Percentiles rank a stretch among this genome's conserved stretches.
These are phyloP conservation scores for Meandrusa payeni DNA, from an alignment of 2,888 invertebrate genomes.

Conservation along the genomic window DNA sequence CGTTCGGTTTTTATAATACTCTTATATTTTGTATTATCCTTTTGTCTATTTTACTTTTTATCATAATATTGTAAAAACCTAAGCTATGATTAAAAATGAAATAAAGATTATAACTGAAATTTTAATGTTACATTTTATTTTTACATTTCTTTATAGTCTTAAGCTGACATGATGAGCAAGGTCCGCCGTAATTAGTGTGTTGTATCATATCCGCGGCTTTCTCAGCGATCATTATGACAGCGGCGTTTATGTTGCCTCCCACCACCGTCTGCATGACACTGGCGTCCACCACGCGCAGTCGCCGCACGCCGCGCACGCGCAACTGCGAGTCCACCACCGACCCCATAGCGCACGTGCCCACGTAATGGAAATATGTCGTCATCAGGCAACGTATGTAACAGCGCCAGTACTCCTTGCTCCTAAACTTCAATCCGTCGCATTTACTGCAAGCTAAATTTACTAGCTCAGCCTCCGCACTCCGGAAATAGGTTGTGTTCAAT, in stretches of 20 bases:
- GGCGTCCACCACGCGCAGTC: conserved; percentile 40
- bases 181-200: conserved; percentile 21
- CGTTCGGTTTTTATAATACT: too few species aligned
- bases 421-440: conserved; percentile 35
- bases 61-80: too few species aligned
- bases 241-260: conserved; percentile 78
- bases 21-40: too few species aligned
- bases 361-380: conserved; percentile 85
- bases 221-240: conserved; percentile 46
- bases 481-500: conserved; percentile 41
- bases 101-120: too few species aligned
- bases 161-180: too few species aligned
- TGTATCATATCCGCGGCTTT: conserved; percentile 43
- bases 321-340: conserved; percentile 84
- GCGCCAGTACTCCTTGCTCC: conserved; percentile 45
- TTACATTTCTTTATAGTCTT: too few species aligned
- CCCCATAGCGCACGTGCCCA: conserved; percentile 88
- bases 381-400: conserved; percentile 54
- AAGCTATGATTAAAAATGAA: too few species aligned
- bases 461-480: conserved; percentile 34
- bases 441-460: conserved; percentile 32
- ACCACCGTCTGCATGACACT: conserved; percentile 72
- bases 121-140: too few species aligned
- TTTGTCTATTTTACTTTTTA: too few species aligned
- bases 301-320: conserved; percentile 33